These are phyloP conservation scores for Pegea sp. DNA, from an alignment of 23 tunicate species.

Conservation along the genomic window DNA sequence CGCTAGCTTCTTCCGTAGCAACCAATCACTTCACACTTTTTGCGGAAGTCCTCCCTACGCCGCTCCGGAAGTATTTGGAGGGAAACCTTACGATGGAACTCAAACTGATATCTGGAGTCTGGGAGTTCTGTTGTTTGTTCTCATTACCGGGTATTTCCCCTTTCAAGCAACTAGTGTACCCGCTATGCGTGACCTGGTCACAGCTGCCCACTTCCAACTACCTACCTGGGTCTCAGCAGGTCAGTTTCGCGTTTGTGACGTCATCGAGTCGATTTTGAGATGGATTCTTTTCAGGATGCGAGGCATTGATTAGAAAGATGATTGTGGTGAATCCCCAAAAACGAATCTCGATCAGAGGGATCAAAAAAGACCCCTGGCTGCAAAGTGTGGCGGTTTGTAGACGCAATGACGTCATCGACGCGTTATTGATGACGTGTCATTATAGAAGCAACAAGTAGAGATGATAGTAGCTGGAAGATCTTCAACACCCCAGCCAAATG, in stretches of 20 bases:
- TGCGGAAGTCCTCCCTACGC: slow-evolving; percentile 99
- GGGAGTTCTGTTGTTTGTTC: slow-evolving; percentile 90
- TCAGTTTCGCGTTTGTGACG: slow-evolving; percentile 8
- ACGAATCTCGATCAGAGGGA: slow-evolving; percentile 49
- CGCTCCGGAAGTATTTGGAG: slow-evolving; percentile 91
- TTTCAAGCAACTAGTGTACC: slow-evolving; percentile 63
- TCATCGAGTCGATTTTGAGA: no score
- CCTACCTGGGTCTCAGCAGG: slow-evolving; percentile 89
- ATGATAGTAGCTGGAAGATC: neutral
- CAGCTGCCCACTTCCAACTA: slow-evolving; percentile 62
- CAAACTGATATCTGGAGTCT: slow-evolving; percentile 91
- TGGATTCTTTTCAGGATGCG: slow-evolving; percentile 67
- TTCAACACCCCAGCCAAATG: neutral
- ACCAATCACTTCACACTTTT: slow-evolving; percentile 59
- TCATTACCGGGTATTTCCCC: slow-evolving; percentile 81
- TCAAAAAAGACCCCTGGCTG: slow-evolving; percentile 84
- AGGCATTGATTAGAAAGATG: slow-evolving; percentile 63
- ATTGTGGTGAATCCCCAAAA: slow-evolving; percentile 78
- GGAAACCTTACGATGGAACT: slow-evolving; percentile 87
- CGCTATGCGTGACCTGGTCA: slow-evolving; percentile 38
- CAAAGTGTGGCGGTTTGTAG: slow-evolving; percentile 8
- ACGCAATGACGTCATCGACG: neutral
- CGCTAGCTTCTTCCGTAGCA: slow-evolving; percentile 61
- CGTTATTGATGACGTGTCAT: neutral
- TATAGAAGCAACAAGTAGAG: neutral